These are phyloP conservation scores for Peromyscus californicus DNA, from an alignment of 2,113 vertebrate species.

Conservation along the genomic window DNA sequence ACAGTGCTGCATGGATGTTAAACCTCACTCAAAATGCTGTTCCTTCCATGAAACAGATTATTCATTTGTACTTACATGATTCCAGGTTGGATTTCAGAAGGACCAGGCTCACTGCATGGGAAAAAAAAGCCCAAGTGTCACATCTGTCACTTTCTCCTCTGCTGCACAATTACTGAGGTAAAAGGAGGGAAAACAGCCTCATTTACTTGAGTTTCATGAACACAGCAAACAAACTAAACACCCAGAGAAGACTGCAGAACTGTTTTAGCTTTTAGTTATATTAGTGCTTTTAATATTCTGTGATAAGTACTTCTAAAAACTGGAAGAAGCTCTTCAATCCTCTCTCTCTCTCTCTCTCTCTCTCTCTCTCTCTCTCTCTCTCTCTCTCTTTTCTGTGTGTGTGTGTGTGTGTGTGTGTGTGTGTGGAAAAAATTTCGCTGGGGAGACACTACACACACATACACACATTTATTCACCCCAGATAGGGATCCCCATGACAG, in stretches of 20 bases:
- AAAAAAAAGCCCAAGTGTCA: background rate
- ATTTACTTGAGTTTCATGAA: background rate
- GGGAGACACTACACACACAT: too few species aligned
- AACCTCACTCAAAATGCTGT: background rate
- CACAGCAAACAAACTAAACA: background rate
- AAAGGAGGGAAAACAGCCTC: background rate
- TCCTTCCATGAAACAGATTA: background rate
- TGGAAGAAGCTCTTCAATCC: background rate
- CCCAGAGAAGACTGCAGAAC: background rate
- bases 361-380: too few species aligned
- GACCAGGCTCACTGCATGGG: background rate
- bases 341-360: too few species aligned
- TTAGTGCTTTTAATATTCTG: background rate
- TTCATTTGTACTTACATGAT: background rate
- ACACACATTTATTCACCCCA: too few species aligned
- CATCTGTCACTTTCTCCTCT: conserved; percentile 11
- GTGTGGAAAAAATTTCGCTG: too few species aligned
- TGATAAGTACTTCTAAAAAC: conserved; percentile 32
- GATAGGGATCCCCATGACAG: too few species aligned
- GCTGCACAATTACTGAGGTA: background rate
- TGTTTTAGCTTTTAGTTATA: background rate
- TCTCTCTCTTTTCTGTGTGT: too few species aligned
- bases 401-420: background rate
- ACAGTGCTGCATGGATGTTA: background rate
- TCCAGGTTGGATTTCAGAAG: background rate